Base-by-base conservation (phyloP, 2,888 invertebrate species). In the Catonia carolina region DNA sequence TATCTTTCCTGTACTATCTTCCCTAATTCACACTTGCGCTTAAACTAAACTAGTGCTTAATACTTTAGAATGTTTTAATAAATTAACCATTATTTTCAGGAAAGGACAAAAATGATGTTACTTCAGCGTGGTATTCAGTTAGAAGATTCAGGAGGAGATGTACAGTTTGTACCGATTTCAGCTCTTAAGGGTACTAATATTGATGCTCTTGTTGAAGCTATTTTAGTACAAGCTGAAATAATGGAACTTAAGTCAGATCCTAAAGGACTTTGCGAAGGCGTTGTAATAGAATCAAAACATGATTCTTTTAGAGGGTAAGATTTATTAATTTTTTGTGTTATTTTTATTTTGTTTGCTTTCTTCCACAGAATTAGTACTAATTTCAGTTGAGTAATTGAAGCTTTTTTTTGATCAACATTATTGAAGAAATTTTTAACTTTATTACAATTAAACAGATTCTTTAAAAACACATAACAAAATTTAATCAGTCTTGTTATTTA, bases 141-240 rank as follows among this genome's bases (percentile, higher is more conserved):
- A 41, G 98, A 99, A 73, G 86, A 86, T 14, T 72, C 84, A 53
- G 97, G 97, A 0, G 98, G 99, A 0, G 95, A 97, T 60, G 79
- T 92, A 1, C 97, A 96, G 73, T 84, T 86, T 2, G 84, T 99
- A 53, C 84, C 87, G 0, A 84, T 99, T 59, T 98, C 98, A 0
- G 99, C 99, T 0, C 75, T 95, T 1, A 86, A 89, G 72, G 83
- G 84, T 55, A 82, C 79, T 3, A 90, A 94, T 72, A 73, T 98
- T 23, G 77, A 84, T 55, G 74, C 79, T 1, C 74, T 98, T 52
- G 83, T 88, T 49, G 96, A 97, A 67, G 87, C 93, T 0, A 80
- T 98, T 52, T 77, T 83, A 10, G 74, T 85, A 4, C 89, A 91
- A 71, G 88, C 91, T 0, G 95, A 97, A 69, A 67, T 97, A 0